These are phyloP conservation scores for Tethya wilhelma DNA, from an alignment of 37 sponge, comb jelly and placozoan species.

Conservation along the genomic window DNA sequence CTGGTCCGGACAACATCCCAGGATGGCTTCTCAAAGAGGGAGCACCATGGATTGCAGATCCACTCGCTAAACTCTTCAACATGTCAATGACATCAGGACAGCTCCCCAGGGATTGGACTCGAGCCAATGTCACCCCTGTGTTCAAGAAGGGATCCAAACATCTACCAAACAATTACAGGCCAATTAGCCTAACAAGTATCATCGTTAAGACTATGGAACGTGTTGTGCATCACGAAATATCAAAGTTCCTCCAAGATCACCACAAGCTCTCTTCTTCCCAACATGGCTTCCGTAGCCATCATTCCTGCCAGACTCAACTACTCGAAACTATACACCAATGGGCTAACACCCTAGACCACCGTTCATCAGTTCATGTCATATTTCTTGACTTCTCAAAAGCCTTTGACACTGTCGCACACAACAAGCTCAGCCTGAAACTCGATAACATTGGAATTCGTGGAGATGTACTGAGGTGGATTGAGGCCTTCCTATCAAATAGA, in stretches of 20 bases:
- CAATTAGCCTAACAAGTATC: constrained; percentile 30
- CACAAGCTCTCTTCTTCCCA: constrained; percentile 4
- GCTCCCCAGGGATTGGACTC: constrained; percentile 51
- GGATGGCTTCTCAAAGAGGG: constrained; percentile 23
- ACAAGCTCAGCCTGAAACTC: too few species aligned
- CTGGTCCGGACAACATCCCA: constrained; percentile 22
- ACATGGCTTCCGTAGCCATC: constrained; percentile 23
- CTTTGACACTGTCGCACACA: too few species aligned
- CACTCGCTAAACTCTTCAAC: constrained; percentile 17
- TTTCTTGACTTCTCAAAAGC: too few species aligned
- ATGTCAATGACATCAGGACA: constrained; percentile 8
- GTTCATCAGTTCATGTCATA: constrained; percentile 26
- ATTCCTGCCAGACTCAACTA: constrained; percentile 38
- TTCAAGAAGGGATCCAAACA: constrained; percentile 23
- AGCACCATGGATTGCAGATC: constrained; percentile 16
- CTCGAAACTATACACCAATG: constrained; percentile 36
- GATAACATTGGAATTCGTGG: too few species aligned
- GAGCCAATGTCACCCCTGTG: constrained; percentile 38
- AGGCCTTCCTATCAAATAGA: too few species aligned
- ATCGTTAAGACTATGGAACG: constrained; percentile 44
- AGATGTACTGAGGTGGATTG: too few species aligned
- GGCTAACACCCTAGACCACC: constrained; percentile 16
- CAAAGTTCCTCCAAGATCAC: constrained; percentile 10
- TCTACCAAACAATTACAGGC: constrained; percentile 48
- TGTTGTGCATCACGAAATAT: constrained; percentile 2